Percentiles rank a stretch among this genome's conserved stretches.
These are phyloP conservation scores for Setipinna tenuifilis DNA, from an alignment of 2,797 vertebrate genomes.

Conservation along the genomic window DNA sequence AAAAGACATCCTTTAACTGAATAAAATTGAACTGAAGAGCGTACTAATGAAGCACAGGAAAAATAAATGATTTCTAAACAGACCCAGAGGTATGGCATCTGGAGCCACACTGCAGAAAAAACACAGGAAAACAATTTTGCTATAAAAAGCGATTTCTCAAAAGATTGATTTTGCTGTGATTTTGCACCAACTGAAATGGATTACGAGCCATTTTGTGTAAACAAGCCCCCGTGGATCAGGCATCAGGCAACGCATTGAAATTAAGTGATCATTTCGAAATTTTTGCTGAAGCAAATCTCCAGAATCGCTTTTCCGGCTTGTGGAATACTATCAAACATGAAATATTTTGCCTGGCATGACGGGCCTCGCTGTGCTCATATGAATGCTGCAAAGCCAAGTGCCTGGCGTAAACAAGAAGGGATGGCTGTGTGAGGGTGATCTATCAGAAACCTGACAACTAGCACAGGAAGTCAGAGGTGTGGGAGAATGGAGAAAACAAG, in stretches of 20 bases:
- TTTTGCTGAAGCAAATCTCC: not conserved
- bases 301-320: not conserved
- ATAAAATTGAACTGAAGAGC: not conserved
- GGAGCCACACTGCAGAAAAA: not conserved
- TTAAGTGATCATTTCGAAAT: not conserved
- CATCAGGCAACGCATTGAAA: not conserved
- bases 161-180: not conserved
- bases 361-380: not conserved
- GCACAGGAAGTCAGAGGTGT: not conserved
- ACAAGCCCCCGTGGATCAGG: not conserved
- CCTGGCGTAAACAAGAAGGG: not conserved
- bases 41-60: not conserved
- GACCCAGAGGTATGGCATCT: not conserved
- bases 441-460: not conserved
- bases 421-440: not conserved
- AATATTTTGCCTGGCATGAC: not conserved
- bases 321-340: not conserved
- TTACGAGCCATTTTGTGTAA: conserved; percentile 1
- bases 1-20: not conserved
- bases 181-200: not conserved
- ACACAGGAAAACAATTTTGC: not conserved
- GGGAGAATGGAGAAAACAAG: not conserved
- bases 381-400: not conserved
- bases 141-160: not conserved
- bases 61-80: not conserved